Percentiles rank a stretch among this genome's conserved stretches.
phyloP scores from a whole-genome alignment of 2,113 vertebrate genomes.

The Lamprotornis superbus region DNA sequence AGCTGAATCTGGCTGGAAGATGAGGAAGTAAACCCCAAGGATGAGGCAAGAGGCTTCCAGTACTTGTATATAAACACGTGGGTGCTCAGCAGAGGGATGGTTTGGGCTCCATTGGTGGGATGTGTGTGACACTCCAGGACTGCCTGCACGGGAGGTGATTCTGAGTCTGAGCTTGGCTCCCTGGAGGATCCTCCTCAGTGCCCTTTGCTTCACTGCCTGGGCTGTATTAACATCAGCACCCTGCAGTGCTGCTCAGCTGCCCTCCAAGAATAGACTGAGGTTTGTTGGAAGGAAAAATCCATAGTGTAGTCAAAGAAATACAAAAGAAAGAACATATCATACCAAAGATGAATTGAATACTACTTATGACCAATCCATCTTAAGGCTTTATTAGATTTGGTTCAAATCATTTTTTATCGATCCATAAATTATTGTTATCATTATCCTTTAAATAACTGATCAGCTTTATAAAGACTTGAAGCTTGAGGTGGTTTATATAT shows the following conservation, averaged over 20 bases:
- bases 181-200: background rate
- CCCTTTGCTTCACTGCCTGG: background rate
- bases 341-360: background rate
- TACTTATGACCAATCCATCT: background rate
- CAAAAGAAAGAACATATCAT: background rate
- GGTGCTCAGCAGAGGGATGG: background rate
- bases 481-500: background rate
- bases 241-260: background rate
- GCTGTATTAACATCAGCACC: background rate
- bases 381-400: background rate
- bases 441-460: background rate
- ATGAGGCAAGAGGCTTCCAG: background rate
- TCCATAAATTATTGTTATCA: background rate
- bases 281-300: background rate
- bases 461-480: background rate
- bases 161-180: background rate
- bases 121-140: background rate
- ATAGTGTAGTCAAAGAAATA: background rate
- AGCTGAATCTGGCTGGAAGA: background rate
- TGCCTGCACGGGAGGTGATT: accelerated
- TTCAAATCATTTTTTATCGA: background rate
- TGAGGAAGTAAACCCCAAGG: background rate
- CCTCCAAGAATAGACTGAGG: background rate
- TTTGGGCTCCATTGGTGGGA: background rate
- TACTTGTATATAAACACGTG: accelerated